Conservation (phyloP, 2,888 invertebrate genomes). For the Shargacucullia verbasci region DNA sequence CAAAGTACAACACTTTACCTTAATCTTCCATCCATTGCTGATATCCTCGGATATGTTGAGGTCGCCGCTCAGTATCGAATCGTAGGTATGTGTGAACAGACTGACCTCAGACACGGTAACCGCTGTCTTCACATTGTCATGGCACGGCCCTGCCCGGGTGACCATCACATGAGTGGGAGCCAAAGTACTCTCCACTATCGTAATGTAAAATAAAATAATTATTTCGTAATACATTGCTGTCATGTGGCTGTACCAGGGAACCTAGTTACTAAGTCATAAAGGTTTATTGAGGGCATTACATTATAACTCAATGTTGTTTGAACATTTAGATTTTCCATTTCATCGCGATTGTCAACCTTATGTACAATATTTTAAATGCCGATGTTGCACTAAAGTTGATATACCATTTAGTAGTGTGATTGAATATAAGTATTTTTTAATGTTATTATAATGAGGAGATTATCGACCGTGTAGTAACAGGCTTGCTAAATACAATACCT, state of each 20-base stretch:
- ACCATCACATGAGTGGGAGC: slow-evolving; percentile 69
- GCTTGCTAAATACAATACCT: too few species aligned
- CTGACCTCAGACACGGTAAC: slow-evolving; percentile 66
- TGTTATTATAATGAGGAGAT: slow-evolving; percentile 42
- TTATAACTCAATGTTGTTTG: neutral
- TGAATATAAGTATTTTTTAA: slow-evolving; percentile 38
- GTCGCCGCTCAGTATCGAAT: slow-evolving; percentile 64
- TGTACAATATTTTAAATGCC: neutral
- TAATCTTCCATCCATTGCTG: slow-evolving; percentile 70
- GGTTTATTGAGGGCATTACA: neutral
- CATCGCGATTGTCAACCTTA: slow-evolving; percentile 2
- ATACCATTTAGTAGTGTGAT: neutral
- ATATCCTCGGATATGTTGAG: slow-evolving; percentile 68
- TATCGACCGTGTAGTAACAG: neutral
- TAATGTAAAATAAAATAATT: slow-evolving; percentile 6
- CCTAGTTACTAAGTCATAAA: neutral
- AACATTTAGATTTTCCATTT: neutral
- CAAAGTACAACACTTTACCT: slow-evolving; percentile 44
- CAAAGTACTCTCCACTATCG: slow-evolving; percentile 11
- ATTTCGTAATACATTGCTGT: slow-evolving; percentile 18
- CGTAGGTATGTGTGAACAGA: slow-evolving; percentile 61
- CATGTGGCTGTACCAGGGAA: neutral
- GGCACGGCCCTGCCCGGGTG: slow-evolving; percentile 67
- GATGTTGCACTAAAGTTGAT: slow-evolving; percentile 14
- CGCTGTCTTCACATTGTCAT: slow-evolving; percentile 14